Conservation (phyloP, 2,888 invertebrate species). For the Hecatera dysodea region DNA sequence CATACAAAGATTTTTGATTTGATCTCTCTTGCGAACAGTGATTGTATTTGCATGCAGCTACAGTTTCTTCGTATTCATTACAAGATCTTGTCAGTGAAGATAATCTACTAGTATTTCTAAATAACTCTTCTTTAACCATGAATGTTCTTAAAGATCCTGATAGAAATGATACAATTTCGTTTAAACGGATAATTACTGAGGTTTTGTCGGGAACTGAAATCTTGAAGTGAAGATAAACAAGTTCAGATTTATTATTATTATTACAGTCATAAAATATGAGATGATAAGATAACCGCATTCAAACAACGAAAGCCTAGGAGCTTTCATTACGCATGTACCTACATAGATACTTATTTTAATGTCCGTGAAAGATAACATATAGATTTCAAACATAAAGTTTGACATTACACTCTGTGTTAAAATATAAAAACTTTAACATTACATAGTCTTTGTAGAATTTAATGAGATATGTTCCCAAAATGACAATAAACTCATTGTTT, state of each 20-base stretch:
- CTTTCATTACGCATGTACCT: constrained; percentile 26
- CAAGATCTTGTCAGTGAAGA: constrained; percentile 11
- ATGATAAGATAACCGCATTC: constrained; percentile 61
- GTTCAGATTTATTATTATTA: constrained; percentile 24
- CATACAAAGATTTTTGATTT: constrained; percentile 62
- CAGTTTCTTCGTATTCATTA: constrained; percentile 10
- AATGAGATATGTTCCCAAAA: constrained; percentile 51
- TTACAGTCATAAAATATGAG: constrained; percentile 53
- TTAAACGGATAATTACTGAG: not conserved
- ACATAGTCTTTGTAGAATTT: constrained; percentile 18
- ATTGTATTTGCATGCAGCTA: constrained; percentile 41
- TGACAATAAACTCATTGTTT: constrained; percentile 62
- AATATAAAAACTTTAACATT: constrained; percentile 14
- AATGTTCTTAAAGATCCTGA: not conserved
- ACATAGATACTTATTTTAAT: constrained; percentile 38
- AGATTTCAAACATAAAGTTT: constrained; percentile 12
- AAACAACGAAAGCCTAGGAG: constrained; percentile 64
- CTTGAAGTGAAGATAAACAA: constrained; percentile 9
- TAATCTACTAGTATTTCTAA: not conserved
- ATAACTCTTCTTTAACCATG: not conserved
- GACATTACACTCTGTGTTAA: constrained; percentile 14
- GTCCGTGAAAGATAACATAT: constrained; percentile 35
- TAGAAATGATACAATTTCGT: not conserved
- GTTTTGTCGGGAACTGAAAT: constrained; percentile 1
- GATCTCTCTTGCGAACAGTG: constrained; percentile 50